Evolutionary conservation across 2,888 invertebrate genomes (phyloP), one percentile per base, ranked within the genome.

Genomic region (Junonia oenone): DNA sequence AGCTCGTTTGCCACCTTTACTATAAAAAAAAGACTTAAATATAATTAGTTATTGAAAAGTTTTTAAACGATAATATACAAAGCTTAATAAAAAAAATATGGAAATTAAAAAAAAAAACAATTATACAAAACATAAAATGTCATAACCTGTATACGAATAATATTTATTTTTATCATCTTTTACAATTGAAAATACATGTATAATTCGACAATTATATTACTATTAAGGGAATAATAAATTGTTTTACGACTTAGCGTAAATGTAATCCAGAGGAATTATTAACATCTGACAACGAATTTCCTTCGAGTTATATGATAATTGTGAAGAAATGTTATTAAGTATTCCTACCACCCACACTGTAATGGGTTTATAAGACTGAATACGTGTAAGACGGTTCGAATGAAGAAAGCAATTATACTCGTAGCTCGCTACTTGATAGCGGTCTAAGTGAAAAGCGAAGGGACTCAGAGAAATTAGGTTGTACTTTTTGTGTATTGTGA

Each of bases 371-470:
- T 75, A 72, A 75, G 69, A 68, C 65, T 64, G 67, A 70, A 69
- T 65, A 71, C 68, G 62, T 67, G 67, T 68, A 69, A 68, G 67
- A 68, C 58, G 70, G 58, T 62, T 63, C 65, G 61, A 71, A 62
- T 64, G 66, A 73, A 68, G 70, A 78, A 80, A 77, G 76, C 77
- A 75, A 78, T 80, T 78, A 79, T 69, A n/a, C n/a, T n/a, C n/a
- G n/a, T n/a, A 67, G 67, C 68, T 67, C 56, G 59, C 65, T 67
- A 54, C 57, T 63, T 55, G 14, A 55, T 45, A 51, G 51, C 55
- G 65, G 59, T 35, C 31, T 61, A 66, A 71, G 61, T 59, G 48
- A 60, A 37, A 48, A 17, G 58, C 46, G 45, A n/a, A 45, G 46
- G 43, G 49, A 8, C 38, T 45, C 17, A 45, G 45, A 45, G 27